Base-by-base conservation (phyloP, 2,797 vertebrate species). In the Molossus alvarezi region DNA sequence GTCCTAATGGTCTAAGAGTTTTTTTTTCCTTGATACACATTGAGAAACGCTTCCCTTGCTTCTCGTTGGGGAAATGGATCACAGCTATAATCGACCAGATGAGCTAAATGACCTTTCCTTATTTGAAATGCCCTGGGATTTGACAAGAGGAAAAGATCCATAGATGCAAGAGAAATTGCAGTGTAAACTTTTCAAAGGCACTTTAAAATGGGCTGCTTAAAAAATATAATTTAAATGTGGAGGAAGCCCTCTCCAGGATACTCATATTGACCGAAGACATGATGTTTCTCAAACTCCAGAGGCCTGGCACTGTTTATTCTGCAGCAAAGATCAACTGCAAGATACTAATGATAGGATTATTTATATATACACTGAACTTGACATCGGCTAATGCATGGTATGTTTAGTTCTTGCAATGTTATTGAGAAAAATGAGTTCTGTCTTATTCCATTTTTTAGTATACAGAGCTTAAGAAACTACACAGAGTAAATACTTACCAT, bases 61-160 rank as follows among this genome's bases (percentile, higher is more conserved):
- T 91, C 94, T 97, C 9, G 5, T 51, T 83, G 62, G 6, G 92
- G 76, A 97, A 97, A 67, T 85, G 81, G 21, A 86, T 94, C 89
- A 23, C 82, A 48, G 90, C 93, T 96, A 75, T 95, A 97, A 97
- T 97, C n/a, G 85, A 41, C 37, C 29, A 83, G 27, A 90, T 94
- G 91, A 95, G 79, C 17, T 96, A 84, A 84, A 95, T 3, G 45
- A 96, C 87, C 71, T 97, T 98, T 96, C 76, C 65, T 96, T 80
- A 94, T 97, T 97, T 95, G 84, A 97, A 97, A 96, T 96, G 20
- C 4, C 96, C 87, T 88, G 45, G 96, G 81, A 97, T 96, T 96
- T 95, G 97, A 62, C 60, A 97, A 45, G 57, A 81, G 55, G 33
- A 9, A 93, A 83, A 80, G 73, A 94, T 53, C 85, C 48, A 94